Conservation (phyloP, 2,888 invertebrate genomes). For the Lydus trimaculatus region DNA sequence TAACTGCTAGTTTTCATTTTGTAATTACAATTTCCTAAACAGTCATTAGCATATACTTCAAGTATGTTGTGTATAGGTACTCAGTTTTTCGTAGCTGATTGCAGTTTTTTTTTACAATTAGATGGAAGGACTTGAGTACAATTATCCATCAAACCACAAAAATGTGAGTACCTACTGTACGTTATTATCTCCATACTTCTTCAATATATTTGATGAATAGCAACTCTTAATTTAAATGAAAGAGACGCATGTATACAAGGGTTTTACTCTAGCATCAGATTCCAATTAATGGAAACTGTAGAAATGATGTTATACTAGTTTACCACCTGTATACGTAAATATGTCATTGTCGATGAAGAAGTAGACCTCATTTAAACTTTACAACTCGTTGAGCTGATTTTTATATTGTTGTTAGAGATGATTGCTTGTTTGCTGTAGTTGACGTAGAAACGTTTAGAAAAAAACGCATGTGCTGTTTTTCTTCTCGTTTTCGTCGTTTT, state of each 20-base stretch:
- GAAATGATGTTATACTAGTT: slow-evolving; percentile 24
- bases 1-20: neutral
- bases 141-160: neutral
- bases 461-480: slow-evolving; percentile 41
- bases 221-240: slow-evolving; percentile 11
- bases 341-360: slow-evolving; percentile 42
- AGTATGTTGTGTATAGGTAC: neutral
- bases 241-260: slow-evolving; percentile 9
- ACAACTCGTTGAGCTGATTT: slow-evolving; percentile 50
- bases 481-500: slow-evolving; percentile 22
- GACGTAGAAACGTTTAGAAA: slow-evolving; percentile 46
- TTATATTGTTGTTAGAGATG: slow-evolving; percentile 49
- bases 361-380: slow-evolving; percentile 54
- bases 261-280: slow-evolving; percentile 30
- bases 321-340: slow-evolving; percentile 28
- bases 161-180: too few species aligned
- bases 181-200: too few species aligned
- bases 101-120: too few species aligned
- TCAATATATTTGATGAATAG: slow-evolving; percentile 14
- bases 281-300: slow-evolving; percentile 44
- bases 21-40: neutral
- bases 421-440: slow-evolving; percentile 48
- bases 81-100: neutral
- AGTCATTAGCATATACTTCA: neutral
- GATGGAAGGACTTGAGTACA: too few species aligned